A percentile compares a stretch with the other conserved stretches of the same genome.
Conservation (phyloP, 2,113 vertebrate genomes). For the Chaenogobius annularis region DNA sequence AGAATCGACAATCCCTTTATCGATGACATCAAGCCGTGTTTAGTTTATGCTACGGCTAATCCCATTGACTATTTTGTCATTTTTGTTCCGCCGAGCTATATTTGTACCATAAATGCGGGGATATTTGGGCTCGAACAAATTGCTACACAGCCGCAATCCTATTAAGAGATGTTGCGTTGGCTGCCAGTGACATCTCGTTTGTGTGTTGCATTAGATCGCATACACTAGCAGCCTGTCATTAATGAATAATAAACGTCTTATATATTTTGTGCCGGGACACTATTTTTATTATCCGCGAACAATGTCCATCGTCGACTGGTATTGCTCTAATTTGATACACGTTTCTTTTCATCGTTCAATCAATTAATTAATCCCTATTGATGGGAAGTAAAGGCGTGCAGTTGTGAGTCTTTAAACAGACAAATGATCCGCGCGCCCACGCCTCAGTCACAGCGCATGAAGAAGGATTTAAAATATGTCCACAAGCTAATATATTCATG, state of each 20-base stretch:
- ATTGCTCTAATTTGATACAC: constrained; percentile 53
- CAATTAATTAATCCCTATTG: constrained; percentile 63
- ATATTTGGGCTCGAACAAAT: constrained; percentile 75
- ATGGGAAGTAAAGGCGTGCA: constrained; percentile 10
- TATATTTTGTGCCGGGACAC: constrained; percentile 62
- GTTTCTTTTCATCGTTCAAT: constrained; percentile 65
- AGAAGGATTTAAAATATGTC: constrained; percentile 10
- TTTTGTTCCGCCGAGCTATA: constrained; percentile 69
- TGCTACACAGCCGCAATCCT: constrained; percentile 69
- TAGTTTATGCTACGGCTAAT: constrained; percentile 75
- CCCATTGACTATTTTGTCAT: constrained; percentile 76
- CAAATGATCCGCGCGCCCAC: constrained; percentile 16
- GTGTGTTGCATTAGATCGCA: constrained; percentile 59
- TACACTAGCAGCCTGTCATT: constrained; percentile 67
- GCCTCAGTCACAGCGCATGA: neutral
- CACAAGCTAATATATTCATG: constrained; percentile 9
- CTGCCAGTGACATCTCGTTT: constrained; percentile 67
- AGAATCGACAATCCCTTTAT: constrained; percentile 81
- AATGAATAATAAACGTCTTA: constrained; percentile 65
- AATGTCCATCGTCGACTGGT: constrained; percentile 48
- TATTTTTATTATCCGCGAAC: constrained; percentile 51
- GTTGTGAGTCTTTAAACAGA: constrained; percentile 13
- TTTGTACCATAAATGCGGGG: constrained; percentile 73
- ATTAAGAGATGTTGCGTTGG: constrained; percentile 65
- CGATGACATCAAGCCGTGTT: constrained; percentile 77